These are phyloP conservation scores for Eucidaris tribuloides DNA, from an alignment of 35 echinoderm and acorn worm species.

Conservation along the genomic window DNA sequence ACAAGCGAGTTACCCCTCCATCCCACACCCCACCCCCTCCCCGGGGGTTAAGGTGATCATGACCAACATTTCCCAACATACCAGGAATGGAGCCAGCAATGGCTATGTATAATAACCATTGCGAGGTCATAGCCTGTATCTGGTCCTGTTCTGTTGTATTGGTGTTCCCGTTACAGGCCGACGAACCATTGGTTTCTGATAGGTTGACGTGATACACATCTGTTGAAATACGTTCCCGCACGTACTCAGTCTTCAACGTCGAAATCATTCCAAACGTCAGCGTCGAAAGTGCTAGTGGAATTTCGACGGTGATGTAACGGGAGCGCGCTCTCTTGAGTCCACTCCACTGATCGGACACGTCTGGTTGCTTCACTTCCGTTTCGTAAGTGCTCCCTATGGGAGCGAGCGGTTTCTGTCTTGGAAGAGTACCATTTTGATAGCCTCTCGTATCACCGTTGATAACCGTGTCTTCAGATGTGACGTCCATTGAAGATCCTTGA, in stretches of 20 bases:
- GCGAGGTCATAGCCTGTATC: background rate
- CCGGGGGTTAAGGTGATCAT: too few relatives aligned
- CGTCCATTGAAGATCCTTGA: too few relatives aligned
- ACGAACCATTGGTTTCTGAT: background rate
- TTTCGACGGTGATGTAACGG: background rate
- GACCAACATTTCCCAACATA: too few relatives aligned
- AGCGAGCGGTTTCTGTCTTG: too few relatives aligned
- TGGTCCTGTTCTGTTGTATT: background rate
- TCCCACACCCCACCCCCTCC: too few relatives aligned
- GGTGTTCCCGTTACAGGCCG: background rate
- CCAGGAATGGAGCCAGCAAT: background rate
- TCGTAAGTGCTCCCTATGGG: too few relatives aligned
- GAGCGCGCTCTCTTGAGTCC: background rate
- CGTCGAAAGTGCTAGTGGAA: background rate
- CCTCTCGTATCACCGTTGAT: too few relatives aligned
- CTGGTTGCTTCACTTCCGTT: too few relatives aligned
- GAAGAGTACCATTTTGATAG: too few relatives aligned
- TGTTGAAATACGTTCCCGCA: background rate
- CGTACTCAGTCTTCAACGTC: conserved; percentile 1
- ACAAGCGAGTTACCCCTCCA: too few relatives aligned
- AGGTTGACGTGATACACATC: background rate
- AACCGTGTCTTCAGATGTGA: too few relatives aligned
- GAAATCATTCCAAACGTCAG: background rate
- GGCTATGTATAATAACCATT: background rate
- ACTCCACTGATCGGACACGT: background rate